Base-by-base conservation (phyloP, 2,888 invertebrate species). In the Bugula neritina region DNA sequence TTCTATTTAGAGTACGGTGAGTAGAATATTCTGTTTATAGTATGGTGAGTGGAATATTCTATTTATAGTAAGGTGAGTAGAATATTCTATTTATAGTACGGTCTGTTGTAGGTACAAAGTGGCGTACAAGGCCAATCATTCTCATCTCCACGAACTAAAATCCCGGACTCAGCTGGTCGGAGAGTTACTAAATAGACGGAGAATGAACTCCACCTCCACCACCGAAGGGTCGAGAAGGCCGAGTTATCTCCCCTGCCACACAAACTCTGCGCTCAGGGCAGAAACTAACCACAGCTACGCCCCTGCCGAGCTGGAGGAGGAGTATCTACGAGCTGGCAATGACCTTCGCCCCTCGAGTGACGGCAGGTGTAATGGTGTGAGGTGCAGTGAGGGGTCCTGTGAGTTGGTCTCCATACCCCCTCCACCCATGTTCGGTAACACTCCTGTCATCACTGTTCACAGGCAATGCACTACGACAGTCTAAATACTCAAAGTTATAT, bases 61-160 rank as follows among this genome's bases (percentile, higher is more conserved):
- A 10, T 63, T 63, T 31, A 63, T 63, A 31, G 10, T 34, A 10
- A 63, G 63, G 63, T 63, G n/a, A 31, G 63, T 34, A 17, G 43
- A 17, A 3, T 43, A 17, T 43, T 43, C n/a, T n/a, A n/a, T n/a
- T n/a, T n/a, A n/a, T n/a, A n/a, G n/a, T n/a, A n/a, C n/a, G n/a
- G n/a, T n/a, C 31, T 63, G 10, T 63, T 29, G 27, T 27, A 63
- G 63, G 29, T 63, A 63, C 34, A 63, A 63, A n/a, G 27, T 27
- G n/a, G 27, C 63, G 5, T 63, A 63, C 63, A 63, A 63, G 63
- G 31, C 21, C 10, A 2, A 31, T 17, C 63, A 63, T 31, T 27
- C 31, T 63, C 2, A 31, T 3, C 63, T 21, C 29, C 63, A 63
- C 5, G 17, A 3, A 5, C 10, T 63, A 2, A 63, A 63, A 31